Evolutionary conservation across 2,888 invertebrate species (phyloP), one percentile per base, ranked within the genome.

Genomic region (Serrognathus titanus): DNA sequence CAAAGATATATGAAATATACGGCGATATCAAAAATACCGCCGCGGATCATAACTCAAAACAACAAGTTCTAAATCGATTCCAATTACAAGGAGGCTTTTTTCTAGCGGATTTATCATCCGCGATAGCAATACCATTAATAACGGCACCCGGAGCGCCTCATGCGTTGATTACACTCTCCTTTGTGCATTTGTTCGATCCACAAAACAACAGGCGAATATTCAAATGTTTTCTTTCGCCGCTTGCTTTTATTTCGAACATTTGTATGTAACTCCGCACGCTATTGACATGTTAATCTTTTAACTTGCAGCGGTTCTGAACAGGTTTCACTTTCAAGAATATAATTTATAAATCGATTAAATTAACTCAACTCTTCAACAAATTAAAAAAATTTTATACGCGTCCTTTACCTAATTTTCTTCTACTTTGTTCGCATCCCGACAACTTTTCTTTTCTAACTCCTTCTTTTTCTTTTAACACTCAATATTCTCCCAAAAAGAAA

Each of bases 211-310:
- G 59, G 58, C 47, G 55, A 59, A 62, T 61, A 61, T 62, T 62
- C 59, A 57, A 63, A 61, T 58, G 55, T 55, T 61, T 57, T 58
- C 53, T 49, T 52, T 51, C 55, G 43, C 60, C 50, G 48, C 55
- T 55, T 58, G 57, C 57, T 62, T 63, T 63, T 66, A 62, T 64
- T 64, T 62, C 63, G 59, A 62, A 64, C 61, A 63, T 62, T 60
- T 57, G 57, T 63, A 62, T 61, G 60, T 60, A 61, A 51, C 64
- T 47, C 66, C 53, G 56, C 62, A 55, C 60, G 66, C 64, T 58
- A 60, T 63, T 63, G 66, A 66, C 64, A 61, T 62, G 60, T 66
- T 65, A 66, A 66, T 66, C 64, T 63, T 66, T 60, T 58, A 51
- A 46, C 7, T 13, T 20, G 43, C 43, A 10, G 43, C 43, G 16